Base-by-base conservation (phyloP, 2,888 invertebrate species). In the Halictus quadricinctus region DNA sequence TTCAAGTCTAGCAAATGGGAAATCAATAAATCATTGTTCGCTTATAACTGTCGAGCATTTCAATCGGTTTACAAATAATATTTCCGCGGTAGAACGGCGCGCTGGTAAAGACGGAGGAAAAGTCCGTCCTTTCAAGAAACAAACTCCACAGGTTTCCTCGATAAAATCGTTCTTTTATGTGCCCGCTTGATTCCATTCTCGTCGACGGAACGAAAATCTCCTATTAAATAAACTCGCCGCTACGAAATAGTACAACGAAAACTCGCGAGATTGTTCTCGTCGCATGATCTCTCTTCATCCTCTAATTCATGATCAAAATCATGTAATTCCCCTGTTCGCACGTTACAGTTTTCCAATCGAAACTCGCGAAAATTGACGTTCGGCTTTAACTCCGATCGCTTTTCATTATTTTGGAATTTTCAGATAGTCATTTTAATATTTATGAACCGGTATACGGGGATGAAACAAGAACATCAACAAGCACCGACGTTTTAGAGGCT, bases 71-170 rank as follows among this genome's bases (percentile, higher is more conserved):
- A 21, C 43, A 46, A 48, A 48, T 75, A 75, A 46, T 60, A 75
- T 75, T 75, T 64, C 60, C 18, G 12, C 10, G 60, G 46, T 0
- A 8, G 43, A 41, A 25, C 15, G 5, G 12, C 18, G 29, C 12
- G n/a, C 43, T 10, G 29, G 25, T 43, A 25, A 29, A 75, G 10
- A 12, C 2, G 46, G 18, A 29, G 54, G 75, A 60, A 75, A 46
- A 60, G 43, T 46, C 25, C 25, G 41, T 46, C n/a, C n/a, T 75
- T 75, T 60, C 60, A 60, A 25, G 60, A 75, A 75, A 75, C 60
- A 75, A 75, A 75, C 60, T 60, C 75, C 60, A 58, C 58, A 60
- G 60, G 75, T 75, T 46, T 60, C 60, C 46, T 12, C 60, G 10
- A 75, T 75, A 64, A 54, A 75, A 64, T 60, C 60, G 46, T 18